Evolutionary conservation across 2,113 vertebrate species (phyloP).

Genomic region (Sylvia atricapilla): DNA sequence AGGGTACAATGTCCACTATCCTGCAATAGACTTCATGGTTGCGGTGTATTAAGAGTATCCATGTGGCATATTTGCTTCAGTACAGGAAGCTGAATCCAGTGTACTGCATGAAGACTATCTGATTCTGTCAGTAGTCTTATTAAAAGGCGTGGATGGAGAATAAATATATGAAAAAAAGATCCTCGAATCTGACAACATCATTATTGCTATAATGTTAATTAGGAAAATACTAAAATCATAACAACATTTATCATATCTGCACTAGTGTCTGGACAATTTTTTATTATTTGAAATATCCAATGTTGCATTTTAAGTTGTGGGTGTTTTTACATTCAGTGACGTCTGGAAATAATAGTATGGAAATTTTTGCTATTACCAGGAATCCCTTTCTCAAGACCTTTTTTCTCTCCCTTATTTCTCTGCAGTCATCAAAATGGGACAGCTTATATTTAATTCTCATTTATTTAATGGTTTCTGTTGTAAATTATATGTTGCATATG

Average conservation of each 20-base stretch:
- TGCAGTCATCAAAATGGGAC: neutral
- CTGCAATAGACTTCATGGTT: neutral
- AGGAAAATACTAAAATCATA: neutral
- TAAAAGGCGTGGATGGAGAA: neutral
- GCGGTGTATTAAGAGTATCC: neutral
- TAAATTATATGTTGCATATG: neutral
- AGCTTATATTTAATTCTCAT: neutral
- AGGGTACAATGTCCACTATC: neutral
- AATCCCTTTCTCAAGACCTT: neutral
- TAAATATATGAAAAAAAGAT: neutral
- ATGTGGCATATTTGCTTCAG: neutral
- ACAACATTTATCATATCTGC: neutral
- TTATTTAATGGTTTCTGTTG: neutral
- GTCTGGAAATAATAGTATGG: neutral
- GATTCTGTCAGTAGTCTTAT: neutral
- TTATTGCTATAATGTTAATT: neutral
- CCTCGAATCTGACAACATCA: neutral
- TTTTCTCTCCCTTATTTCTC: neutral
- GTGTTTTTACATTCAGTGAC: neutral
- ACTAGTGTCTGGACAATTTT: neutral
- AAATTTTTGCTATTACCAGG: neutral
- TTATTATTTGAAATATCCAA: neutral
- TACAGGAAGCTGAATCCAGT: neutral
- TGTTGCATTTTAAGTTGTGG: neutral
- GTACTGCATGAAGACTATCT: neutral